Evolutionary conservation across 2,797 vertebrate species (phyloP).

Genomic region (Takifugu rubripes): DNA sequence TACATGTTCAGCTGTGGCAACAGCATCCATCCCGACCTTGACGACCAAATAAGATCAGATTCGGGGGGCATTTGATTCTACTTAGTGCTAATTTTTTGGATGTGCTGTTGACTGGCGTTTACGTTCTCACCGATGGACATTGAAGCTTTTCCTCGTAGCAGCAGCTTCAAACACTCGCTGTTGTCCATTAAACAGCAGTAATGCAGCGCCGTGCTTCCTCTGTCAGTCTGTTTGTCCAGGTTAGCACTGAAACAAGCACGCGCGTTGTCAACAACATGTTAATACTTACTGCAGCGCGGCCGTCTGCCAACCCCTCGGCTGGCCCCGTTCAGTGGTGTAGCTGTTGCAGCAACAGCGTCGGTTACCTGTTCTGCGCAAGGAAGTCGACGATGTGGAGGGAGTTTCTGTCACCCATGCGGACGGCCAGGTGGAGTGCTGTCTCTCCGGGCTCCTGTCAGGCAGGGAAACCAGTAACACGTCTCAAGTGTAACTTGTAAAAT

Average conservation of each 20-base stretch:
- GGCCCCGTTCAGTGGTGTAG: background rate
- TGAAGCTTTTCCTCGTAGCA: constrained; percentile 90
- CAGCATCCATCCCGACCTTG: too few relatives aligned
- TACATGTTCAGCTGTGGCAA: too few relatives aligned
- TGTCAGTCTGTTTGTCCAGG: constrained; percentile 88
- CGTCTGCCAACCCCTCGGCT: too few relatives aligned
- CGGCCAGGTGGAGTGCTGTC: constrained; percentile 91
- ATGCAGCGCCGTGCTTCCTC: constrained; percentile 91
- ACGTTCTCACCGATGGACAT: constrained; percentile 83
- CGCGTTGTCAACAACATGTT: background rate
- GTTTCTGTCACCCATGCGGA: constrained; percentile 91
- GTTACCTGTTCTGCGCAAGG: constrained; percentile 91
- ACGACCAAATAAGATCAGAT: too few relatives aligned
- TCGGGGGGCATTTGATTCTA: too few relatives aligned
- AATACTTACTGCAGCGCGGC: background rate
- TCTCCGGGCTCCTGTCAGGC: constrained; percentile 81
- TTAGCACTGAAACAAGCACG: constrained; percentile 76
- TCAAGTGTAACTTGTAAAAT: too few relatives aligned
- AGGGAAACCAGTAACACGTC: background rate
- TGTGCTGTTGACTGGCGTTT: background rate
- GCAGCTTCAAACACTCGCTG: constrained; percentile 93
- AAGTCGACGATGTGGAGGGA: constrained; percentile 98
- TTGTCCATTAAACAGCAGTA: constrained; percentile 96
- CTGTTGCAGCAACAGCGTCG: background rate
- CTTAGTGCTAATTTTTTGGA: background rate